These are phyloP conservation scores for Aselliscus stoliczkanus DNA, from an alignment of 2,797 vertebrate genomes.

Conservation along the genomic window DNA sequence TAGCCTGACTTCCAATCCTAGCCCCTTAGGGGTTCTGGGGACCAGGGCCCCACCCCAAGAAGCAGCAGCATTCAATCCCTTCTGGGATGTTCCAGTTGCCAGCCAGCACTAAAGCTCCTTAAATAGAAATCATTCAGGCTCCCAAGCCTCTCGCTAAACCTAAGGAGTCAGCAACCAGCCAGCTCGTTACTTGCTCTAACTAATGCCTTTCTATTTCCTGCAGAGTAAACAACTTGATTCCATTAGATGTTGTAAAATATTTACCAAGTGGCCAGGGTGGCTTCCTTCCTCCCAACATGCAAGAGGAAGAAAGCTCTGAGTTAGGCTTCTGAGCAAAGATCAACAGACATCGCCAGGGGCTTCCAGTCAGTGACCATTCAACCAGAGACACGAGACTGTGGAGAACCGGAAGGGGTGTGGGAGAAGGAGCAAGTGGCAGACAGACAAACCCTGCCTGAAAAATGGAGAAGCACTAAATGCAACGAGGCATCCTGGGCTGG, in stretches of 20 bases:
- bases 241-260: slow-evolving; percentile 75
- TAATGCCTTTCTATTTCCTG: slow-evolving; percentile 70
- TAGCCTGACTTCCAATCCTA: neutral
- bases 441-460: neutral
- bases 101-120: neutral
- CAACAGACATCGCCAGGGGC: neutral
- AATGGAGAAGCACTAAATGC: neutral
- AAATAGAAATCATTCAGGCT: slow-evolving; percentile 47
- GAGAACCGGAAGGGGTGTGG: fast-evolving
- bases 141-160: slow-evolving; percentile 30
- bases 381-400: neutral
- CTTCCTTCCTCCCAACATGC: neutral
- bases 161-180: slow-evolving; percentile 59
- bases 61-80: neutral
- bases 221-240: slow-evolving; percentile 72
- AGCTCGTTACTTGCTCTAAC: slow-evolving; percentile 67
- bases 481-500: fast-evolving
- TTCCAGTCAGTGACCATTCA: neutral
- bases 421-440: fast-evolving
- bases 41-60: neutral
- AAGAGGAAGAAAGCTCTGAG: neutral
- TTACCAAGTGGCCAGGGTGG: slow-evolving; percentile 41
- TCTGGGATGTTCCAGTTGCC: neutral
- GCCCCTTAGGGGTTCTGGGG: fast-evolving
- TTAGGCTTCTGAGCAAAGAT: neutral